Evolutionary conservation across 2,888 invertebrate species (phyloP), one percentile per base, ranked within the genome.

Genomic region (Chrysotoxum bicinctum): DNA sequence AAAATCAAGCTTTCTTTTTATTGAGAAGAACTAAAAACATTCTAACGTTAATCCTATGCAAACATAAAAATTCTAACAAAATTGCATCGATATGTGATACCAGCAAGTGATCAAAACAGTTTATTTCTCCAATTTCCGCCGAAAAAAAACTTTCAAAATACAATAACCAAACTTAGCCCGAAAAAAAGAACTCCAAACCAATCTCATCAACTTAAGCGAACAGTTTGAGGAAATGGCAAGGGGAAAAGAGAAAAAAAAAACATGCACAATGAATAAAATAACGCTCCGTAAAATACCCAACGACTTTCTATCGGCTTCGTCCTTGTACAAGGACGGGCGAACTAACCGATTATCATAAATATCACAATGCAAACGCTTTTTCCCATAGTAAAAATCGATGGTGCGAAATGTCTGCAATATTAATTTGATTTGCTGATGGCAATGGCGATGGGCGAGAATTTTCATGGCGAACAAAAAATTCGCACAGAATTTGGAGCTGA

Each of bases 321-420:
- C 37, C 12, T 21, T 30, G 32, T 40, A 35, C 56, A 56, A 58
- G 72, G 68, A 83, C 62, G 72, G 68, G 78, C 62, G 74, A 74
- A 74, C 62, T 45, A 73, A 48, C 62, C 85, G 85, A 85, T 81
- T 85, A 85, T 73, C 85, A 81, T 85, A 85, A 80, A 80, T 85
- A 81, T 69, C 48, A 64, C 50, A 14, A 66, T 45, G 70, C 43
- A 64, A 73, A 72, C 32, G 68, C 62, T 35, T 80, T 72, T 85
- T 81, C 81, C 81, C 81, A 85, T 77, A 85, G 76, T 85, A 81
- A 85, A 85, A 85, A 77, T 85, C 85, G 85, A 85, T 85, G 85
- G 85, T 81, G 81, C 85, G 81, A 85, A 85, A 81, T 76, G 85
- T 85, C 85, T 85, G 81, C 54, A 73, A 85, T 81, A 85, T 85